Conservation (phyloP, 2,888 invertebrate species). For the Cepaea hortensis region DNA sequence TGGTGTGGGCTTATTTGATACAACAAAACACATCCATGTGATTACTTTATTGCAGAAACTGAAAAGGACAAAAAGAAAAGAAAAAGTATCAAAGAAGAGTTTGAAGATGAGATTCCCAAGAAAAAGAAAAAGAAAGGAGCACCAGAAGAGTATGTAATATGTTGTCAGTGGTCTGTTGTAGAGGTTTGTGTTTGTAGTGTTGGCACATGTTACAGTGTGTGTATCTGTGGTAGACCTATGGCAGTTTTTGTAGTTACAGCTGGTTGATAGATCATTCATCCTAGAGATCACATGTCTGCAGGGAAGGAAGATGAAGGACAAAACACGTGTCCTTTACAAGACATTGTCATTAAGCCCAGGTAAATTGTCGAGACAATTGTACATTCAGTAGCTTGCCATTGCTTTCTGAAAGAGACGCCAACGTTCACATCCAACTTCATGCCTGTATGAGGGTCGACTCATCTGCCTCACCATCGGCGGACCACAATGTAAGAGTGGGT, state of each 20-base stretch:
- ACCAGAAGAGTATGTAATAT: slow-evolving; percentile 24
- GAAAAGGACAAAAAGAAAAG: slow-evolving; percentile 73
- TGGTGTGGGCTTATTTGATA: too few relatives aligned
- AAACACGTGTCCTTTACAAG: too few relatives aligned
- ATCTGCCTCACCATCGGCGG: too few relatives aligned
- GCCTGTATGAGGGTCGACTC: too few relatives aligned
- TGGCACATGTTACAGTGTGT: neutral
- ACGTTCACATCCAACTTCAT: too few relatives aligned
- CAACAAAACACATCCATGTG: neutral
- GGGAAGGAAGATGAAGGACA: too few relatives aligned
- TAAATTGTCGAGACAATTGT: too few relatives aligned
- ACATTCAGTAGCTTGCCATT: too few relatives aligned
- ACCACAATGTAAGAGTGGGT: too few relatives aligned
- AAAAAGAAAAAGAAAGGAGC: slow-evolving; percentile 74
- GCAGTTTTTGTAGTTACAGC: neutral
- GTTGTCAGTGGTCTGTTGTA: neutral
- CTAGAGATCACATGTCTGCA: too few relatives aligned
- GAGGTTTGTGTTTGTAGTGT: neutral
- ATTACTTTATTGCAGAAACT: slow-evolving; percentile 40
- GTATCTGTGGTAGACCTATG: neutral
- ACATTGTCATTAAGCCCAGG: too few relatives aligned
- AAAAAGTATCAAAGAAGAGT: slow-evolving; percentile 71
- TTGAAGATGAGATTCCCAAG: slow-evolving; percentile 73
- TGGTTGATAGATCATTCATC: neutral
- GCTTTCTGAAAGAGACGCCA: too few relatives aligned